Percentiles rank a stretch among this genome's conserved stretches.
These are phyloP conservation scores for Morinoia aosen DNA, from an alignment of 2,888 invertebrate genomes.

Conservation along the genomic window DNA sequence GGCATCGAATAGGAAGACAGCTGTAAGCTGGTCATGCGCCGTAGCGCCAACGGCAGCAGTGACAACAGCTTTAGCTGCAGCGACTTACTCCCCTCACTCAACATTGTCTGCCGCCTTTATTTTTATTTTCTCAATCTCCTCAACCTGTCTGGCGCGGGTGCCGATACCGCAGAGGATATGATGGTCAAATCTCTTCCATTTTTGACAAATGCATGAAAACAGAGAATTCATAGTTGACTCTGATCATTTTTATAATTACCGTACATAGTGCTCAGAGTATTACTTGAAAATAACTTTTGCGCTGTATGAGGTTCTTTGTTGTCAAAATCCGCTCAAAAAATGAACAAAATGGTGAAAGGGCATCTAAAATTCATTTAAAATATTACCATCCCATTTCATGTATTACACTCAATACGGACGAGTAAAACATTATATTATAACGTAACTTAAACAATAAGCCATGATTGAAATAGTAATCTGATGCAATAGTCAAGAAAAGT, in stretches of 20 bases:
- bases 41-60: background rate
- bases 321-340: background rate
- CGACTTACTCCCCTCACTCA: background rate
- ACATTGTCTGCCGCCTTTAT: background rate
- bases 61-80: background rate
- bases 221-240: background rate
- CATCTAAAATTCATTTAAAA: background rate
- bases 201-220: background rate
- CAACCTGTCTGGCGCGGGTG: background rate
- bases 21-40: conserved; percentile 24
- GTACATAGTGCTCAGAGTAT: background rate
- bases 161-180: background rate
- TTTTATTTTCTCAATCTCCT: background rate
- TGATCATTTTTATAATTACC: background rate
- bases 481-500: background rate
- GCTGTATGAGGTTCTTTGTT: background rate
- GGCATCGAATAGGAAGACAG: background rate
- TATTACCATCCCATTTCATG: background rate
- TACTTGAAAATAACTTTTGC: background rate
- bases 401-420: background rate
- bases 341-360: background rate
- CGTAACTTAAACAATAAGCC: background rate
- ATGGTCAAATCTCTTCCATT: background rate
- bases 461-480: background rate
- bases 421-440: too few species aligned